Evolutionary conservation across 2,888 invertebrate species (phyloP), one percentile per base, ranked within the genome.

Genomic region (Pimpla rufipes): DNA sequence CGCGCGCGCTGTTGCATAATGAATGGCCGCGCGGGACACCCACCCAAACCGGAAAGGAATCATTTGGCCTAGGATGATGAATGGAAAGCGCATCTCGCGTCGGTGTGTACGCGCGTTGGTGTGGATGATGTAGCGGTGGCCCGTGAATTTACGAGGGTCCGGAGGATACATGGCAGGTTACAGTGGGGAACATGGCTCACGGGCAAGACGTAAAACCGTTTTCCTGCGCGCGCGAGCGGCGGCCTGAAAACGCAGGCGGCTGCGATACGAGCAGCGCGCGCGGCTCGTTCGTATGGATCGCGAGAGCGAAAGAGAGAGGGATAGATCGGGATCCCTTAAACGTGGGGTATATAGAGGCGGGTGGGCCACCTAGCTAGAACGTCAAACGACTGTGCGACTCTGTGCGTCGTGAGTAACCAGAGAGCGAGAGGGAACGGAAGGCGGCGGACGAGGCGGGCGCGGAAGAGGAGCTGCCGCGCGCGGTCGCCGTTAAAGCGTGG

Each of bases 401-500:
- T 52, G 35, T 68, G 71, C 73, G 76, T 55, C 21, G 29, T 68
- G 71, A 75, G 76, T 55, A 62, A 62, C 29, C 62, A 8, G 75
- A 55, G 57, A n/a, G 29, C 67, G 62, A 21, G 62, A 45, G 37
- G 67, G 52, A 66, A 47, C 29, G 29, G 29, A 29, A 2, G 29
- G 52, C n/a, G 45, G 7, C 37, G 37, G 35, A 52, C 18, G 40
- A 57, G 95, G 95, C n/a, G 50, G 11, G 45, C 47, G 5, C 35
- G 35, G 35, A 52, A 35, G 40, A 57, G 95, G 95, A 85, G 97
- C 81, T 68, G 76, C n/a, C n/a, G n/a, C n/a, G n/a, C n/a, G 83
- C 75, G 80, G 87, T 85, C 83, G 85, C 79, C 85, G 86, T 86
- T 85, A 84, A 84, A 83, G 86, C 87, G 86, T 87, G 86, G 86